Conservation (phyloP, 2,888 invertebrate species). For the Drosophila peninsularis region DNA sequence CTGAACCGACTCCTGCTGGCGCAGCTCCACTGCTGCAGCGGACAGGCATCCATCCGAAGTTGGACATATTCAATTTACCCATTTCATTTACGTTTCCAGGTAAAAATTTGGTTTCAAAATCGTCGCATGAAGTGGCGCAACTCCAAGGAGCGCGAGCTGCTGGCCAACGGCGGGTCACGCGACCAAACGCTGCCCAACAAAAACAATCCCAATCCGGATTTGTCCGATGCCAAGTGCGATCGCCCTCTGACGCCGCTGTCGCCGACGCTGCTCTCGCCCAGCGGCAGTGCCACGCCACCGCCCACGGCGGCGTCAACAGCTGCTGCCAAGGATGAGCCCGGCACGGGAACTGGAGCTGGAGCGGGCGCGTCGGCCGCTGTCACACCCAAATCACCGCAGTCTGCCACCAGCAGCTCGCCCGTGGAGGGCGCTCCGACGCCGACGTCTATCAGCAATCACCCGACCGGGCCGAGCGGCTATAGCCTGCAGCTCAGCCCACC, state of each 20-base stretch:
- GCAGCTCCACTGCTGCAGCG: slow-evolving; percentile 24
- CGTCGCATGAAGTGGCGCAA: slow-evolving; percentile 99
- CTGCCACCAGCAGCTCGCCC: slow-evolving; percentile 68
- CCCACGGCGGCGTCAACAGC: slow-evolving; percentile 35
- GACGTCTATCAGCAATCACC: slow-evolving; percentile 50
- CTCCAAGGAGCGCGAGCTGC: slow-evolving; percentile 96
- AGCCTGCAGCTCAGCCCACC: slow-evolving; percentile 82
- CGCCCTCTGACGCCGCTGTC: slow-evolving; percentile 87
- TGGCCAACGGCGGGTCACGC: slow-evolving; percentile 96
- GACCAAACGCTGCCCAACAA: slow-evolving; percentile 98
- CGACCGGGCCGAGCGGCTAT: slow-evolving; percentile 41
- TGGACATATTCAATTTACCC: slow-evolving; percentile 59
- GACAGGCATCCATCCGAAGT: slow-evolving; percentile 62
- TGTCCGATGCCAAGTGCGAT: slow-evolving; percentile 95
- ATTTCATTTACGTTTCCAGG: slow-evolving; percentile 84
- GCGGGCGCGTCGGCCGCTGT: slow-evolving; percentile 36
- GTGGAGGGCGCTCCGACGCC: slow-evolving; percentile 62
- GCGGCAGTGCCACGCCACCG: slow-evolving; percentile 66
- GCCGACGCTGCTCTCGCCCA: slow-evolving; percentile 77
- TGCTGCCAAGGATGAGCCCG: slow-evolving; percentile 42
- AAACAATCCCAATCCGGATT: slow-evolving; percentile 97
- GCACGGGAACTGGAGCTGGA: slow-evolving; percentile 14
- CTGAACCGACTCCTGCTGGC: slow-evolving; percentile 8
- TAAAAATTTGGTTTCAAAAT: slow-evolving; percentile 95
- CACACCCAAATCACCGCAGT: slow-evolving; percentile 70